Conservation (phyloP, 2,888 invertebrate genomes). For the Cyaniris semiargus region DNA sequence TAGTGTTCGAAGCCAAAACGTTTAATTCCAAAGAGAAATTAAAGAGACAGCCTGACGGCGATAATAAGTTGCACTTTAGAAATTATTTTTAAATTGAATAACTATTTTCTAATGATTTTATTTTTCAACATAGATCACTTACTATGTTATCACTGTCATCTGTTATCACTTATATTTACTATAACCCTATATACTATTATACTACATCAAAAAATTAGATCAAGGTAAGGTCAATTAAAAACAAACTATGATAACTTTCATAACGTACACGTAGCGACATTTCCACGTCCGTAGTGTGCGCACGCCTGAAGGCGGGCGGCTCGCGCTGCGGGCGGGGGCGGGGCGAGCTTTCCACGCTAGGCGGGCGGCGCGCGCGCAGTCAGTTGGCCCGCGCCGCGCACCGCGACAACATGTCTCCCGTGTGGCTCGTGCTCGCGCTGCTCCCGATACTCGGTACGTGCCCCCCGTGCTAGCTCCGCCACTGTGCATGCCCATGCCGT, state of each 20-base stretch:
- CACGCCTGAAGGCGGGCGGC: background rate
- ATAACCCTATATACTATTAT: too few relatives aligned
- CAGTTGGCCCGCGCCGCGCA: conserved; percentile 72
- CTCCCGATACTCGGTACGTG: conserved; percentile 78
- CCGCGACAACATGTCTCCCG: conserved; percentile 74
- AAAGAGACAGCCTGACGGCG: too few relatives aligned
- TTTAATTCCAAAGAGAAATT: background rate
- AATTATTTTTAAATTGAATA: too few relatives aligned
- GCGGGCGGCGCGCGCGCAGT: conserved; percentile 65
- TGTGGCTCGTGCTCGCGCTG: conserved; percentile 74
- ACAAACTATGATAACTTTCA: too few relatives aligned
- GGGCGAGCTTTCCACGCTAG: conserved; percentile 45
- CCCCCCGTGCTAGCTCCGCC: conserved; percentile 39
- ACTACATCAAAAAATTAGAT: too few relatives aligned
- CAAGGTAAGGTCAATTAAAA: too few relatives aligned
- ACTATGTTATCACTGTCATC: too few relatives aligned
- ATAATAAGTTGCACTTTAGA: too few relatives aligned
- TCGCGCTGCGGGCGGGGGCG: conserved; percentile 32
- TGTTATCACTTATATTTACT: too few relatives aligned
- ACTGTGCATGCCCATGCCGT: conserved; percentile 71
- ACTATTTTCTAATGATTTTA: too few relatives aligned
- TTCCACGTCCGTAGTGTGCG: background rate
- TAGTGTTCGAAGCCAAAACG: background rate
- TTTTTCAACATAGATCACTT: too few relatives aligned
- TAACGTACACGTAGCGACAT: background rate